Evolutionary conservation across 2,113 vertebrate species (phyloP), one percentile per base, ranked within the genome.

Genomic region (Hippocampus guttulatus): DNA sequence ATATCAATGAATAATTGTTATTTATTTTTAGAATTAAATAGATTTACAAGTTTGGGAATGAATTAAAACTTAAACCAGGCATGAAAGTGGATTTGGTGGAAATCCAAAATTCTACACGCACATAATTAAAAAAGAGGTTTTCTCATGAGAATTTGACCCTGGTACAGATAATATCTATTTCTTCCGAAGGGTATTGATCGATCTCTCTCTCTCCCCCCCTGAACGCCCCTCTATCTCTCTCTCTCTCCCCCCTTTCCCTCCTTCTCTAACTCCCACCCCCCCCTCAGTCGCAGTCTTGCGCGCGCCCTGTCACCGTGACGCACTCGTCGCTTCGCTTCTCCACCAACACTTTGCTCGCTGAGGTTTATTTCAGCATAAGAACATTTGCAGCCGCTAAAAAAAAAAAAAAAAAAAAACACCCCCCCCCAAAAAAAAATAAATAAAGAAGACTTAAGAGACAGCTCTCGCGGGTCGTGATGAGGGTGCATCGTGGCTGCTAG

Each of bases 391-490:
- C 16, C 47, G 47, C 5, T 51, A 20, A 25, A 12, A 49, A 55
- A 57, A 25, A 55, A 11, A 65, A 45, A 10, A 30, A 30, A 3
- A 30, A 30, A 30, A 3, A 30, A 30, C 30, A 30, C 25, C 2
- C 25, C 43, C 10, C 2, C 0, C 43, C 10, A 14, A 45, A 15
- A 76, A 57, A 64, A 75, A 68, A n/a, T n/a, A n/a, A n/a, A n/a
- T n/a, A 40, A 38, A 8, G 71, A 84, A 71, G 72, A 68, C 71
- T 23, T 75, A 67, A 82, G 60, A 58, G 21, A 73, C 41, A 57
- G 11, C 11, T 9, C 60, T 3, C 67, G 61, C 16, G 64, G 30
- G 71, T 74, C 73, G 18, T 25, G 62, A 20, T 23, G 11, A 67
- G 25, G 79, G 68, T 10, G 41, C 63, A 5, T 54, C 15, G 54